A percentile compares a stretch with the other conserved stretches of the same genome.
phyloP scores from a whole-genome alignment of 2,888 invertebrate genomes.

The Drosophila seclusa region DNA sequence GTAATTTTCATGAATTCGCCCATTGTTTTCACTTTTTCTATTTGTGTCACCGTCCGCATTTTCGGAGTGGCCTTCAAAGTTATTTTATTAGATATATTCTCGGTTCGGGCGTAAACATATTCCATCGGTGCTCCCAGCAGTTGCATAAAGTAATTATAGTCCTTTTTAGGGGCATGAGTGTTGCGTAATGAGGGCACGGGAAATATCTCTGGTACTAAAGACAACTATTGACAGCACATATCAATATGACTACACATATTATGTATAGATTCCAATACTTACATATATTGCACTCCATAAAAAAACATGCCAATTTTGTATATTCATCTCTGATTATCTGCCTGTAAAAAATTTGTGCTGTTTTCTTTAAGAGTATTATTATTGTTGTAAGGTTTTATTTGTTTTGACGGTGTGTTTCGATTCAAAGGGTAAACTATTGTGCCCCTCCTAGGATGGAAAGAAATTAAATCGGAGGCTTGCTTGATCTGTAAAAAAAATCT shows the following conservation, averaged over 20 bases:
- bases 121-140: background rate
- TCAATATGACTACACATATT: background rate
- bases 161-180: background rate
- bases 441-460: background rate
- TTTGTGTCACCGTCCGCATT: background rate
- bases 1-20: background rate
- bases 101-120: background rate
- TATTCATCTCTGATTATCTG: conserved; percentile 1
- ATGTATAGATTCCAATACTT: background rate
- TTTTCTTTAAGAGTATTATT: background rate
- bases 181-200: background rate
- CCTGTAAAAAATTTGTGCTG: background rate
- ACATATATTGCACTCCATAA: conserved; percentile 6
- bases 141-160: background rate
- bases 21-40: background rate
- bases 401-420: background rate
- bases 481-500: background rate
- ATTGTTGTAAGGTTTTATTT: background rate
- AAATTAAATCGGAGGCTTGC: background rate
- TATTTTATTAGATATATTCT: background rate
- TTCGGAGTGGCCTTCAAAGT: background rate
- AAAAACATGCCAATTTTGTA: conserved; percentile 4
- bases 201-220: background rate
- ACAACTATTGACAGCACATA: conserved; percentile 1
- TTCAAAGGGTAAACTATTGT: background rate